Conservation (phyloP, 1,140 invertebrate species). For the Caenorhabditis latens region DNA sequence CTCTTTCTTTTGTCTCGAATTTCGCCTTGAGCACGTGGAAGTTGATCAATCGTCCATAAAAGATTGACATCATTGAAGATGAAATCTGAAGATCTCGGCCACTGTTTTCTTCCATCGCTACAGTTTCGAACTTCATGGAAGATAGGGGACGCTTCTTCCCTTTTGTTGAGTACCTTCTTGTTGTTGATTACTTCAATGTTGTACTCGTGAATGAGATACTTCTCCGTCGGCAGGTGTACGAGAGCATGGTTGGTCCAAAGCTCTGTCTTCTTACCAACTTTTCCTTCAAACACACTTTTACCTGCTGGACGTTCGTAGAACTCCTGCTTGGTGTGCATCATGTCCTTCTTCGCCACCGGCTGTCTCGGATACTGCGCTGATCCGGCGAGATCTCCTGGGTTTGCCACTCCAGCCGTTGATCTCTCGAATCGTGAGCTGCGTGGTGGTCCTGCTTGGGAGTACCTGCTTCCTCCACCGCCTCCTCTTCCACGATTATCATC, state of each 20-base stretch:
- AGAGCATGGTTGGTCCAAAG: neutral
- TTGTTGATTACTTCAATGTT: neutral
- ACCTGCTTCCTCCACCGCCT: neutral
- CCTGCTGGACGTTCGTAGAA: neutral
- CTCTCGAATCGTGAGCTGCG: neutral
- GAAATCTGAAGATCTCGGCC: neutral
- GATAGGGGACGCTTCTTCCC: neutral
- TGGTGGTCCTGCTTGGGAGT: neutral
- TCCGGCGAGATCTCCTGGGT: slow-evolving; percentile 4
- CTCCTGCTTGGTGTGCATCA: neutral
- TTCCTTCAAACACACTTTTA: no score
- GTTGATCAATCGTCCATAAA: neutral
- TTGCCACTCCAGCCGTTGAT: neutral
- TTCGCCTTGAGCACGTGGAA: neutral
- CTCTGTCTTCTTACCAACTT: no score
- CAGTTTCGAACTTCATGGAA: neutral
- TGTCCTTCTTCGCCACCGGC: neutral
- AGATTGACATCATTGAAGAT: slow-evolving; percentile 55
- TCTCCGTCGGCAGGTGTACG: neutral
- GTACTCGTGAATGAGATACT: neutral
- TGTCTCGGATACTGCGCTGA: neutral
- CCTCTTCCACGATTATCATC: neutral
- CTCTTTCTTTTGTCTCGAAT: neutral
- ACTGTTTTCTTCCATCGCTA: neutral
- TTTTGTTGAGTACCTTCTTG: neutral